Evolutionary conservation across 1,140 invertebrate genomes (phyloP), one percentile per base, ranked within the genome.

Genomic region (Bombus soroeensis): DNA sequence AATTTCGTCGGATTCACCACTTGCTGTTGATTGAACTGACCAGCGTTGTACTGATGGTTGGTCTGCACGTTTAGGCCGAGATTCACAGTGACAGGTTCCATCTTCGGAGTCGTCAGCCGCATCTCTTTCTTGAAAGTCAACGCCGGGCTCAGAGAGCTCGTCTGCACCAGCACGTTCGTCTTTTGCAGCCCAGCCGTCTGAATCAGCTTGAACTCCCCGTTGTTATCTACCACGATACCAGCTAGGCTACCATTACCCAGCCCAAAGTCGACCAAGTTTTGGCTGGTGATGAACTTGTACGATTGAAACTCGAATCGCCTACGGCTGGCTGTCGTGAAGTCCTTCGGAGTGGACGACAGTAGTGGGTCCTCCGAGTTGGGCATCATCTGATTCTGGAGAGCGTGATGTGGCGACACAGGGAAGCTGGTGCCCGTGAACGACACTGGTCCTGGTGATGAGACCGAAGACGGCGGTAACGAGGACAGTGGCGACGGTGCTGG

Each of bases 291-390:
- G 6, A 97, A 94, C 81, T 96, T 96, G 91, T 96, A 96, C 8
- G 96, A 96, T 59, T 96, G 96, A 79, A 97, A 96, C 88, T 97
- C 96, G 83, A 97, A 96, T 87, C 96, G 96, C 72, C 96, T 96
- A 70, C 96, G 96, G 15, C 91, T 93, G 22, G 96, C 95, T 1
- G 96, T 96, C 3, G 96, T 96, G 93, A 98, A 98, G 88, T 98
- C 97, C 82, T 97, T 97, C 0, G 97, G 97, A 87, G 97, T 98
- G 32, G 97, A 98, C 0, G 97, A 98, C 32, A 98, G 92, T 2
- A 98, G 92, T 0, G 98, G 98, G 93, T 98, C 98, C 88, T 98
- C 97, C 0, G 97, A 98, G 92, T 98, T 98, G 13, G 97, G 96
- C 97, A 98, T 97, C 97, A 97, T 97, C 91, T 97, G 97, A 62